phyloP scores from a whole-genome alignment of 2,888 invertebrate species.

The Galerucella nymphaeae region DNA sequence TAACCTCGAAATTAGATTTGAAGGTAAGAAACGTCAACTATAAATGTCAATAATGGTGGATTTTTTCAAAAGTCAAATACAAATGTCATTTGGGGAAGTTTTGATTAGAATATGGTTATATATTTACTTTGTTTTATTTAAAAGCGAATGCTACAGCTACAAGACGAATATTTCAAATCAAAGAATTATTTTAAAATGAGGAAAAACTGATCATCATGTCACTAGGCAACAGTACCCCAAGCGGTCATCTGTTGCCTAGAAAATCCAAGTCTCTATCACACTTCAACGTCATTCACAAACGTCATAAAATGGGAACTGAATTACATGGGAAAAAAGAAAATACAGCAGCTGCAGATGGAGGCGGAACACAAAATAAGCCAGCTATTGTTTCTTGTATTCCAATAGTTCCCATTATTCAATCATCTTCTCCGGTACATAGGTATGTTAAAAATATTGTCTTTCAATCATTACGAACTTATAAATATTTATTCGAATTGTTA shows the following conservation, averaged over 20 bases:
- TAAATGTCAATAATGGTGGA: too few species aligned
- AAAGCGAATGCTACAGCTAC: neutral
- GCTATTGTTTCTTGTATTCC: constrained; percentile 25
- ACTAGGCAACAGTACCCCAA: constrained; percentile 47
- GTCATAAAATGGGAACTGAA: constrained; percentile 47
- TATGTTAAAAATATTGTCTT: neutral
- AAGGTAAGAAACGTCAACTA: too few species aligned
- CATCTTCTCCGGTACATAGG: constrained; percentile 26
- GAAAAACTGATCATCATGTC: constrained; percentile 15
- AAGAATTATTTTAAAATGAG: neutral
- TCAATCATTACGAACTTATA: neutral
- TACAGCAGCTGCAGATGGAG: constrained; percentile 5
- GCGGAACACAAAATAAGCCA: constrained; percentile 24
- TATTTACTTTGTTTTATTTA: neutral
- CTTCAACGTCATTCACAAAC: constrained; percentile 47
- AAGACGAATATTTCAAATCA: neutral
- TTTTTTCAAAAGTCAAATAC: too few species aligned
- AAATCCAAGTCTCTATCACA: constrained; percentile 45
- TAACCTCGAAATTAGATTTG: too few species aligned
- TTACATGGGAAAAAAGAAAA: constrained; percentile 25
- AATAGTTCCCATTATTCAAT: constrained; percentile 50
- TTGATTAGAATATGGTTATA: too few species aligned
- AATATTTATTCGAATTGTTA: too few species aligned
- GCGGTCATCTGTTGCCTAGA: constrained; percentile 47
- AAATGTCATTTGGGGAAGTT: too few species aligned